Conservation (phyloP, 2,113 vertebrate species). For the Serinus canaria region DNA sequence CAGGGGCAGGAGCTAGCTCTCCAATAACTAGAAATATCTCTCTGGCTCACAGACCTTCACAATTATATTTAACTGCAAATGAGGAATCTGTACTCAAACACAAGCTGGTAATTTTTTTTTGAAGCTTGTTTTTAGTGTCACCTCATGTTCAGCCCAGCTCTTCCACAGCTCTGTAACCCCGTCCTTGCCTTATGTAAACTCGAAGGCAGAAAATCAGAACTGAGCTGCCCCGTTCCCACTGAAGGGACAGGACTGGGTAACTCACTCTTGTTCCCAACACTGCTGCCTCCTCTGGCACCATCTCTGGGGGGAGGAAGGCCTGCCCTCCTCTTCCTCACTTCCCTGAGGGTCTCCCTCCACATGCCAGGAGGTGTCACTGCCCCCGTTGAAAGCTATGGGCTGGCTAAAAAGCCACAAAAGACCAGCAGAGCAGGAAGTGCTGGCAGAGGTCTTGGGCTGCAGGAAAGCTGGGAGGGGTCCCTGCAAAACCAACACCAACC, state of each 20-base stretch:
- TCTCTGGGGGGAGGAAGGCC: background rate
- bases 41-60: conserved; percentile 49
- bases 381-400: fast-evolving
- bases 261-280: background rate
- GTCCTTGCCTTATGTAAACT: background rate
- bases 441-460: background rate
- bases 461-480: background rate
- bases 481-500: background rate
- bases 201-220: background rate
- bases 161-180: background rate
- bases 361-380: background rate
- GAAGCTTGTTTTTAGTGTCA: conserved; percentile 16
- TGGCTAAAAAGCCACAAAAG: background rate
- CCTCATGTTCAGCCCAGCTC: conserved; percentile 37
- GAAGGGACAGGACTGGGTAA: background rate
- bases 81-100: conserved; percentile 60
- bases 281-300: background rate
- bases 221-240: background rate
- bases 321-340: background rate
- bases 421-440: background rate
- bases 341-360: too few relatives aligned
- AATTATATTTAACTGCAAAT: conserved; percentile 67
- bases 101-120: conserved; percentile 45
- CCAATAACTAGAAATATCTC: conserved; percentile 56
- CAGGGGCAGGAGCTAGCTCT: conserved; percentile 45